Base-by-base conservation (phyloP, 2,113 vertebrate genomes). In the Pongo abelii region DNA sequence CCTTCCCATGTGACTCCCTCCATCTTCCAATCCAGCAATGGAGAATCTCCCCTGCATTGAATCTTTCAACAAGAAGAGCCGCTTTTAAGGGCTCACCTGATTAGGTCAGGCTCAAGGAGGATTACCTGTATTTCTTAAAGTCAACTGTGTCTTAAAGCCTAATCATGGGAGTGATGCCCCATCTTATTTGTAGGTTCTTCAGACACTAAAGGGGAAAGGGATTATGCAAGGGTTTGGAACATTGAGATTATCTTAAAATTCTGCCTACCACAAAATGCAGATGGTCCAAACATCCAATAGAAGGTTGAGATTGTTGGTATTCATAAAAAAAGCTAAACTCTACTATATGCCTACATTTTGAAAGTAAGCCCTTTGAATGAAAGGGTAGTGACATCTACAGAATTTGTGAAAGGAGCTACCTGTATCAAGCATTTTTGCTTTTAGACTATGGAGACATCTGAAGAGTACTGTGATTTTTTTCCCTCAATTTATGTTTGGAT, bases 341-440 rank as follows among this genome's bases (percentile, higher is more conserved):
- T 93, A 80, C 10, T 74, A 7, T 91, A 69, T 93, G 64, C 40
- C 91, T 89, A 48, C 50, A n/a, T 50, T 86, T 70, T 89, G 67
- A 86, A 96, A 92, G 35, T 81, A 64, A 55, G 10, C 23, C 13
- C 20, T 96, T 92, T 75, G 10, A 91, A 92, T 72, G 52, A 94
- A 91, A 74, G 50, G 35, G 8, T 69, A 77, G 57, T 84, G 23
- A 67, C 23, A 94, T 32, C 59, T 95, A 57, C 20, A 94, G 70
- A 92, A 84, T 93, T 86, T 90, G 25, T 81, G 17, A 93, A 57
- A 89, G 57, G 74, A 72, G 83, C 64, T 69, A 69, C 17, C 72
- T 90, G 10, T 84, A 69, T 38, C 10, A 59, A 38, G 18, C 89
- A 78, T 57, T 79, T 92, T 97, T 85, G 20, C 46, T 78, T 84